These are phyloP conservation scores for Rissa tridactyla DNA, from an alignment of 2,113 vertebrate genomes.

Conservation along the genomic window DNA sequence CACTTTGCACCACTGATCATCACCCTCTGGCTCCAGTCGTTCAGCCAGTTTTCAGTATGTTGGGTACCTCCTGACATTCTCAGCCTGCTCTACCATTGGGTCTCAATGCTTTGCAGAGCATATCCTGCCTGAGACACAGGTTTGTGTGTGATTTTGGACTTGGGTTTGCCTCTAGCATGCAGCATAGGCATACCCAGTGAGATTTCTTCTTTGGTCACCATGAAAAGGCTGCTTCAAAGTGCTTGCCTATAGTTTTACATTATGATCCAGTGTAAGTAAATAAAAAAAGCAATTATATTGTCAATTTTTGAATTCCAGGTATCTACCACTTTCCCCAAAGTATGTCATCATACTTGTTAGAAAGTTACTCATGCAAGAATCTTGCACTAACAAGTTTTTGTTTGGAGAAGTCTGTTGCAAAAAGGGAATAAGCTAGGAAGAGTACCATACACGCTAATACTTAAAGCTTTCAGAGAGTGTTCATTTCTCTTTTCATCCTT, in stretches of 20 bases:
- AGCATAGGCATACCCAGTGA: not conserved
- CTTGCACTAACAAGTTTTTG: not conserved
- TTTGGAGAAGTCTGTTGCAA: not conserved
- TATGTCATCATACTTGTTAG: not conserved
- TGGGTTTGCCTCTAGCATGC: not conserved
- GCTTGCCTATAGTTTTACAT: not conserved
- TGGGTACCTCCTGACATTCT: not conserved
- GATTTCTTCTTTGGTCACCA: not conserved
- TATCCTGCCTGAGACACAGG: not conserved
- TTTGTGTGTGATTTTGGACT: not conserved
- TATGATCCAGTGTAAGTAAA: not conserved
- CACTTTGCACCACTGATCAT: not conserved
- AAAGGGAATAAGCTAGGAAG: not conserved
- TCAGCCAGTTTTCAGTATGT: not conserved
- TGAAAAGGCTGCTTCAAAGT: not conserved
- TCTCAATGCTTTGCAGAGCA: not conserved
- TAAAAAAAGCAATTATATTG: not conserved
- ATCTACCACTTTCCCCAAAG: not conserved
- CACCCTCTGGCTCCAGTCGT: not conserved
- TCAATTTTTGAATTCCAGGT: not conserved
- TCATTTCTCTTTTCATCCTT: not conserved
- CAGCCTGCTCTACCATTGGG: not conserved
- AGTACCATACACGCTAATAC: no score
- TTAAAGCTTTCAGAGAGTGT: not conserved
- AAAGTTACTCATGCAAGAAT: not conserved